phyloP scores from a whole-genome alignment of 2,113 vertebrate species.

The Sylvietta virens region DNA sequence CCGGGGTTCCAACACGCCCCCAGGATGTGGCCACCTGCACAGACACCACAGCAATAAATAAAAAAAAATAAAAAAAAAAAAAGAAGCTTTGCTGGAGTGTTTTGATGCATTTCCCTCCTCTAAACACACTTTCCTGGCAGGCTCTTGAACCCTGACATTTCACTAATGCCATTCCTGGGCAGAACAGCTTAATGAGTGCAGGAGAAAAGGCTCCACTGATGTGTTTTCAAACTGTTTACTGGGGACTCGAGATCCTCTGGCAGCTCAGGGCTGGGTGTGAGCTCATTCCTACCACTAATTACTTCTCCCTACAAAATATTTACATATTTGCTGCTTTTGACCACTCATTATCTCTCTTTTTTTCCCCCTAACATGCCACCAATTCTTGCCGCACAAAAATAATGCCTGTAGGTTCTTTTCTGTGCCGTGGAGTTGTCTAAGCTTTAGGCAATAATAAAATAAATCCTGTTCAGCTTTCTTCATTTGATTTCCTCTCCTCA shows the following conservation, averaged over 20 bases:
- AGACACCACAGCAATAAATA: neutral
- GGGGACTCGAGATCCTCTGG: neutral
- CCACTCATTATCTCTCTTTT: neutral
- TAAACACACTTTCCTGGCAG: neutral
- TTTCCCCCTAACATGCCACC: neutral
- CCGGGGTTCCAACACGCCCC: too few species aligned
- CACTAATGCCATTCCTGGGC: neutral
- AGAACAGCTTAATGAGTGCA: neutral
- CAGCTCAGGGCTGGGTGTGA: neutral
- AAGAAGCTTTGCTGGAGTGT: neutral
- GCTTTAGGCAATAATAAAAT: neutral
- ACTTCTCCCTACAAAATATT: neutral
- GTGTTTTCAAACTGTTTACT: neutral
- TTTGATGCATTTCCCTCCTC: neutral
- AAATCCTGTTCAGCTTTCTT: neutral
- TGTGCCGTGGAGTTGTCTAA: neutral
- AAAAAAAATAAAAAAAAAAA: neutral
- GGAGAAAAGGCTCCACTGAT: neutral
- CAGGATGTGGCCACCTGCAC: neutral
- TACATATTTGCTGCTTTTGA: neutral
- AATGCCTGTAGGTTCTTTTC: neutral
- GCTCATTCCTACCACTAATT: neutral
- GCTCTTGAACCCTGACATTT: neutral
- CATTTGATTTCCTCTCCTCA: neutral
- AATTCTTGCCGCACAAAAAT: neutral